These are phyloP conservation scores for Germaria angustata DNA, from an alignment of 2,888 invertebrate species.

Conservation along the genomic window DNA sequence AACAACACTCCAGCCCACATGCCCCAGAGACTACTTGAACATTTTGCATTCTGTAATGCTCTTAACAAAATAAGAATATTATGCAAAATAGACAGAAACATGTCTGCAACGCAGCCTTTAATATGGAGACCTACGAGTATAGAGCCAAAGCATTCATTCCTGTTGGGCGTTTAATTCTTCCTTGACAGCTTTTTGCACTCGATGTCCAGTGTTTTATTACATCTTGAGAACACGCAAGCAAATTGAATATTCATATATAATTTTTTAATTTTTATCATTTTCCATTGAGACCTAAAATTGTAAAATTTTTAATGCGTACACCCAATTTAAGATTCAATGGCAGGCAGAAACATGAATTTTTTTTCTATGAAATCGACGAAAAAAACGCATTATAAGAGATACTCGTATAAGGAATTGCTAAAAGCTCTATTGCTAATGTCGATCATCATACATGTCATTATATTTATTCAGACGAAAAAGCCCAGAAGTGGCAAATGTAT, in stretches of 20 bases:
- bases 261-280: slow-evolving; percentile 2
- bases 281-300: background rate
- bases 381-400: slow-evolving; percentile 39
- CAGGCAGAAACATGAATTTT: slow-evolving; percentile 9
- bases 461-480: slow-evolving; percentile 17
- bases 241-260: background rate
- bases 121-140: background rate
- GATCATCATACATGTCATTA: background rate
- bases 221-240: background rate
- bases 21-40: background rate
- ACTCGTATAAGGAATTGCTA: background rate
- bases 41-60: background rate
- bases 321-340: slow-evolving; percentile 30
- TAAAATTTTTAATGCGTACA: slow-evolving; percentile 7
- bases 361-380: slow-evolving; percentile 43
- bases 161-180: background rate
- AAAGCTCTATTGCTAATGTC: background rate
- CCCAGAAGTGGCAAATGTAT: slow-evolving; percentile 54
- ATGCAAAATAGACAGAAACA: background rate
- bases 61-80: background rate
- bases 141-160: background rate
- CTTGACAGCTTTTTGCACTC: slow-evolving; percentile 2
- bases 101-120: background rate
- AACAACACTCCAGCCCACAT: background rate
- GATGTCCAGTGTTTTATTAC: background rate